These are phyloP conservation scores for Amphiprion percula DNA, from an alignment of 2,113 vertebrate genomes.

Conservation along the genomic window DNA sequence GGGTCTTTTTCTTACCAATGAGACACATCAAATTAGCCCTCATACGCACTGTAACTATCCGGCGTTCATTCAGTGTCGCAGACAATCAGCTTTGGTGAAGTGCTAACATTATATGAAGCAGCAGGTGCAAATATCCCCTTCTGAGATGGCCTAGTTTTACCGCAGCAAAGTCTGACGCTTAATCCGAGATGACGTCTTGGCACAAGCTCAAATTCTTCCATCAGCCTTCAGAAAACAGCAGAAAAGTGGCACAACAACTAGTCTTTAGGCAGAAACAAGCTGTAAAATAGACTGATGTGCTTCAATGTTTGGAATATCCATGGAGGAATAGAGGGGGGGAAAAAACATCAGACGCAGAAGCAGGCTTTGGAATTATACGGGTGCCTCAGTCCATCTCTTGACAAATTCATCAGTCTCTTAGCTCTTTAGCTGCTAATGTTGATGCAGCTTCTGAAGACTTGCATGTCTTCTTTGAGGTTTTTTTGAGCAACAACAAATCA, in stretches of 20 bases:
- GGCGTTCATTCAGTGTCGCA: slow-evolving; percentile 27
- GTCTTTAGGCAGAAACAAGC: slow-evolving; percentile 51
- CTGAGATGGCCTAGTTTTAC: slow-evolving; percentile 17
- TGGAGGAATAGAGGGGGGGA: not conserved
- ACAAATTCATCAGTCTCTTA: slow-evolving; percentile 47
- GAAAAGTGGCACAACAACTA: not conserved
- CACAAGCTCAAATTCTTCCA: not conserved
- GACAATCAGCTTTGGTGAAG: not conserved
- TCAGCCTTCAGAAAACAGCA: slow-evolving; percentile 3
- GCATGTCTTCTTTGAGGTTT: slow-evolving; percentile 46
- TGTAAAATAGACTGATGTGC: slow-evolving; percentile 37
- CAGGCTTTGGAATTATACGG: not conserved
- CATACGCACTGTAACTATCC: not conserved
- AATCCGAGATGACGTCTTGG: slow-evolving; percentile 24
- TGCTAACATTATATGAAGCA: slow-evolving; percentile 5
- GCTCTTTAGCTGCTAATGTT: slow-evolving; percentile 33
- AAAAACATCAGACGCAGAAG: slow-evolving; percentile 9
- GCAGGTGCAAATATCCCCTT: slow-evolving; percentile 23
- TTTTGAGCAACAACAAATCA: slow-evolving; percentile 9
- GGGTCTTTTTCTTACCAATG: slow-evolving; percentile 49
- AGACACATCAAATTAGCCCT: slow-evolving; percentile 57
- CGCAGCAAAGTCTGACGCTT: not conserved
- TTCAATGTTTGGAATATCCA: slow-evolving; percentile 31
- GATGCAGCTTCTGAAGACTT: slow-evolving; percentile 31
- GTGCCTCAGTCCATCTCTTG: slow-evolving; percentile 22